Conservation (phyloP, 2,113 vertebrate species). For the Peromyscus leucopus region DNA sequence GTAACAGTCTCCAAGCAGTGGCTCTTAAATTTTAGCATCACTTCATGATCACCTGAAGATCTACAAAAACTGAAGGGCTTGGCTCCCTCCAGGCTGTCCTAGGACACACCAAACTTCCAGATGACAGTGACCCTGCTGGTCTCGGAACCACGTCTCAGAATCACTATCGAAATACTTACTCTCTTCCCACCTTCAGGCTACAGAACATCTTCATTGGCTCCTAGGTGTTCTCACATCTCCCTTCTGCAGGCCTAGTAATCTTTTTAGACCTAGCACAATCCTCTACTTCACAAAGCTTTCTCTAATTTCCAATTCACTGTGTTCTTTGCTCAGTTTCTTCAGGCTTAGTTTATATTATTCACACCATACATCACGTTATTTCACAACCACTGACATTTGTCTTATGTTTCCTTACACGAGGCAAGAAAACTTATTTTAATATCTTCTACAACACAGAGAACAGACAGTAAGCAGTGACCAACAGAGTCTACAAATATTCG, state of each 20-base stretch:
- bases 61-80: background rate
- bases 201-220: background rate
- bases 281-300: slow-evolving; percentile 40
- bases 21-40: slow-evolving; percentile 52
- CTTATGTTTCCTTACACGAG: background rate
- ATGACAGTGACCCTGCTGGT: background rate
- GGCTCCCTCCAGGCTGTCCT: background rate
- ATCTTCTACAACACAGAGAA: background rate
- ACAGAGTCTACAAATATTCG: background rate
- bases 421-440: background rate
- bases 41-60: slow-evolving; percentile 52
- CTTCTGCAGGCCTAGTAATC: background rate
- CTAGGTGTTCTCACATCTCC: slow-evolving; percentile 6
- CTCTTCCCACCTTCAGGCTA: background rate
- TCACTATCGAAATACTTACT: background rate
- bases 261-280: slow-evolving; percentile 9
- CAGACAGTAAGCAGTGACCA: background rate
- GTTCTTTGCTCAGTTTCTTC: slow-evolving; percentile 34
- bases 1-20: slow-evolving; percentile 18
- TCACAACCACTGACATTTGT: background rate
- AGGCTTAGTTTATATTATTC: background rate
- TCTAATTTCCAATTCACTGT: slow-evolving; percentile 8
- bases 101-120: background rate
- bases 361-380: background rate
- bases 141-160: background rate